phyloP scores from a whole-genome alignment of 2,797 vertebrate genomes.

The Gymnothorax reevesii region DNA sequence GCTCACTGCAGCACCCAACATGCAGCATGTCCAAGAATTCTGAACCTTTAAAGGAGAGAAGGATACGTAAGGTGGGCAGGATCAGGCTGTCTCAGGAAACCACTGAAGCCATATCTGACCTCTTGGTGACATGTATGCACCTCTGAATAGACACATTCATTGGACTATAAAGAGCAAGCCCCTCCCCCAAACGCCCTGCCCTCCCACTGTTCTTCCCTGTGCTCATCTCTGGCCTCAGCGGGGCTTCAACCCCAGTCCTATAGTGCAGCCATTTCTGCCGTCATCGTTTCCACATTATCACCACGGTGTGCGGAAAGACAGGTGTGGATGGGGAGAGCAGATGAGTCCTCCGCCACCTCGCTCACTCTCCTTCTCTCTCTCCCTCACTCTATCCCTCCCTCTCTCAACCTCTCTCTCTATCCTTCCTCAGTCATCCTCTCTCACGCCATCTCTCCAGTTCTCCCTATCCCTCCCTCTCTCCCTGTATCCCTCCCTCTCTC shows the following conservation, averaged over 20 bases:
- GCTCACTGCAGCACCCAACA: too few species aligned
- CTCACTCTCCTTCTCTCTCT: background rate
- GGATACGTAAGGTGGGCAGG: background rate
- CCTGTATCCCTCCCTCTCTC: background rate
- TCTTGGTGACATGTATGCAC: background rate
- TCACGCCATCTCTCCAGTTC: too few species aligned
- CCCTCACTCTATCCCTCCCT: background rate
- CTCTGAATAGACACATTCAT: background rate
- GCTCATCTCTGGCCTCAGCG: background rate
- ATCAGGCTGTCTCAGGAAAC: background rate
- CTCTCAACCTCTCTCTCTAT: background rate
- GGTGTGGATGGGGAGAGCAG: background rate
- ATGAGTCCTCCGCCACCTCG: background rate
- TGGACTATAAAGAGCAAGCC: background rate
- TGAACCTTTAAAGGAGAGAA: background rate
- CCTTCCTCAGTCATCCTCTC: too few species aligned
- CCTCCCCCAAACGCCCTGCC: too few species aligned
- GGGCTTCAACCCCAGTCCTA: background rate
- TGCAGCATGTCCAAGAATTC: background rate
- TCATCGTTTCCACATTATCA: background rate
- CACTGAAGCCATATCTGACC: background rate
- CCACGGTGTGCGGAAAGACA: background rate
- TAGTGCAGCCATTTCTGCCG: background rate
- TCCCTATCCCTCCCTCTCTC: too few species aligned
- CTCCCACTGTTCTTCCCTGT: background rate